These are phyloP conservation scores for Noctua comes DNA, from an alignment of 2,888 invertebrate species.

Conservation along the genomic window DNA sequence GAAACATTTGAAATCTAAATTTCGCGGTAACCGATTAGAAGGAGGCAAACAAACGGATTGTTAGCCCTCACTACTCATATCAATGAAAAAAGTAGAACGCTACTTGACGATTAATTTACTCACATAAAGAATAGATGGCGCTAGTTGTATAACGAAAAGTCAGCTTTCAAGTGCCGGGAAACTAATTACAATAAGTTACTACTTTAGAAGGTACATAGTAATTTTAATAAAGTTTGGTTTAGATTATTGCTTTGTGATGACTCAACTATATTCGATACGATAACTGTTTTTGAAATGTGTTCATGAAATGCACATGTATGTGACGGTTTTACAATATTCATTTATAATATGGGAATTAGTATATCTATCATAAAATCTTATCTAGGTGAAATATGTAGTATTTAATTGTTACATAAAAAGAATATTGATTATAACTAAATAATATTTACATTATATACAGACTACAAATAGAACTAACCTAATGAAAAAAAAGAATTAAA, in stretches of 20 bases:
- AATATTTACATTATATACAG: too few species aligned
- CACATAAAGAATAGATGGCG: slow-evolving; percentile 63
- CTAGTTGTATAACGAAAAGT: slow-evolving; percentile 13
- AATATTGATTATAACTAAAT: too few species aligned
- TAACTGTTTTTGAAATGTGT: neutral
- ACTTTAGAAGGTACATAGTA: neutral
- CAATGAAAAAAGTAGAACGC: neutral
- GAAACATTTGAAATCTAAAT: slow-evolving; percentile 16
- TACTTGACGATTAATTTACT: neutral
- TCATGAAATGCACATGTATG: too few species aligned
- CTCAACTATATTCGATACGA: neutral
- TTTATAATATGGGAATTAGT: too few species aligned
- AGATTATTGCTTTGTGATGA: neutral
- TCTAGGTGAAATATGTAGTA: too few species aligned
- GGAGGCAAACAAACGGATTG: neutral
- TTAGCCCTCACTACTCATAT: neutral
- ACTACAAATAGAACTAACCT: too few species aligned
- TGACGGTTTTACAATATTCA: too few species aligned
- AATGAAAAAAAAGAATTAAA: too few species aligned
- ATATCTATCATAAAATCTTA: too few species aligned
- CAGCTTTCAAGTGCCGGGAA: neutral
- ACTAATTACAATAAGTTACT: neutral
- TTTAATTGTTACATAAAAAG: too few species aligned
- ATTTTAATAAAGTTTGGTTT: neutral
- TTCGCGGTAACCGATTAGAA: neutral